Conservation (phyloP, 2,113 vertebrate genomes). For the Poecilia latipinna region DNA sequence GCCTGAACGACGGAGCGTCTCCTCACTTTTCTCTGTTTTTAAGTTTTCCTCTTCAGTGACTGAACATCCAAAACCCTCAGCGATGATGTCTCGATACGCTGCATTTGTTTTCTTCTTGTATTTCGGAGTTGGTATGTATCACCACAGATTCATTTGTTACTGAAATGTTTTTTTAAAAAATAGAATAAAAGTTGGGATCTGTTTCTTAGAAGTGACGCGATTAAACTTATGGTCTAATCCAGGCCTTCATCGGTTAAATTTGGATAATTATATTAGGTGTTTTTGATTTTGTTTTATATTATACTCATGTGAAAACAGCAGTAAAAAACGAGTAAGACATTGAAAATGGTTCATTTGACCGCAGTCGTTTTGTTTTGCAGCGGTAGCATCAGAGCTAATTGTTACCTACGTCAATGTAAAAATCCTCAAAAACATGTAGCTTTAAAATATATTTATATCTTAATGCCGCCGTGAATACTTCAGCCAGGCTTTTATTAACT, state of each 20-base stretch:
- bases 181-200: accelerated
- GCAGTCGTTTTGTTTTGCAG: conserved; percentile 35
- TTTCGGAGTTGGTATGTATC: conserved; percentile 66
- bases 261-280: background rate
- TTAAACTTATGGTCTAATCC: conserved; percentile 37
- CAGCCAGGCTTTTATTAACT: background rate
- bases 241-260: conserved; percentile 38
- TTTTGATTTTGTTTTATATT: background rate
- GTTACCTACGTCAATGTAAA: conserved; percentile 56
- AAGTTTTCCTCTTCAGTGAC: background rate
- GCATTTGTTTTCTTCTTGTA: conserved; percentile 49
- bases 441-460: background rate
- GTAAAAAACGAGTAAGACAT: background rate
- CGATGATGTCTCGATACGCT: conserved; percentile 61
- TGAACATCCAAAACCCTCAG: conserved; percentile 2
- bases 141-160: background rate
- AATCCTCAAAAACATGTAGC: background rate
- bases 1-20: conserved; percentile 6
- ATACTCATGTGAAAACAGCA: accelerated
- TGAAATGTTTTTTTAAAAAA: too few species aligned
- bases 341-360: background rate
- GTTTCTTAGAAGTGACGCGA: conserved; percentile 40
- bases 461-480: accelerated
- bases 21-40: conserved; percentile 5
- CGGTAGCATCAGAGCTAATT: conserved; percentile 56